These are phyloP conservation scores for Podiceps cristatus DNA, from an alignment of 2,113 vertebrate genomes.

Conservation along the genomic window DNA sequence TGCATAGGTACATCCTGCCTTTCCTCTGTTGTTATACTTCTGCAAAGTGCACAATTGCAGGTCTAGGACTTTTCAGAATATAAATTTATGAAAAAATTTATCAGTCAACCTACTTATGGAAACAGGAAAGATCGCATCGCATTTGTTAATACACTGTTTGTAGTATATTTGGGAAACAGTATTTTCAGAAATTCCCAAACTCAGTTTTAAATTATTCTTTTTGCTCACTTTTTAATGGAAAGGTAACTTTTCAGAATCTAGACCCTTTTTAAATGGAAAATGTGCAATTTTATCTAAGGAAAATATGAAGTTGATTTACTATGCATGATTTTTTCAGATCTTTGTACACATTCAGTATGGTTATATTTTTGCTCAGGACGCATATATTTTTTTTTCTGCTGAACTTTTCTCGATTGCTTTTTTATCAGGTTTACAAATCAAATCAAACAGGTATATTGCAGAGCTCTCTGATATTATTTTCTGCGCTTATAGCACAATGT, in stretches of 20 bases:
- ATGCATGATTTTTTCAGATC: conserved; percentile 67
- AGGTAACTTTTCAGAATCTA: conserved; percentile 53
- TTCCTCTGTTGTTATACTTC: not conserved
- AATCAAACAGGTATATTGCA: conserved; percentile 87
- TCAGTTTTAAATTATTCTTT: conserved; percentile 43
- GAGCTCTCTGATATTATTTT: conserved; percentile 82
- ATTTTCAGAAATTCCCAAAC: not conserved
- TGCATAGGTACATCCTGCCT: not conserved
- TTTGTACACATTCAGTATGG: conserved; percentile 72
- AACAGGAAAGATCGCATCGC: not conserved
- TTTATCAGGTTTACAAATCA: conserved; percentile 88
- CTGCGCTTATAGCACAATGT: conserved; percentile 79
- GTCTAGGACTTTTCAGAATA: not conserved
- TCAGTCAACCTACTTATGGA: conserved; percentile 28
- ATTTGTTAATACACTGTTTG: not conserved
- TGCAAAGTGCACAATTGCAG: not conserved
- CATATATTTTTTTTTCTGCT: conserved; percentile 70
- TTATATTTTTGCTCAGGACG: conserved; percentile 74
- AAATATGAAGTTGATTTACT: conserved; percentile 63
- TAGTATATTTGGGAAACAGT: not conserved
- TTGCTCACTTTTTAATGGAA: conserved; percentile 50
- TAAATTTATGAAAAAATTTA: conserved; percentile 51
- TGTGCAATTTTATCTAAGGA: conserved; percentile 63
- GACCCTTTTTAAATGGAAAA: conserved; percentile 56
- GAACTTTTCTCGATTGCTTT: conserved; percentile 84